Conservation (phyloP, 2,888 invertebrate species). For the Lordiphosa fenestrarum region DNA sequence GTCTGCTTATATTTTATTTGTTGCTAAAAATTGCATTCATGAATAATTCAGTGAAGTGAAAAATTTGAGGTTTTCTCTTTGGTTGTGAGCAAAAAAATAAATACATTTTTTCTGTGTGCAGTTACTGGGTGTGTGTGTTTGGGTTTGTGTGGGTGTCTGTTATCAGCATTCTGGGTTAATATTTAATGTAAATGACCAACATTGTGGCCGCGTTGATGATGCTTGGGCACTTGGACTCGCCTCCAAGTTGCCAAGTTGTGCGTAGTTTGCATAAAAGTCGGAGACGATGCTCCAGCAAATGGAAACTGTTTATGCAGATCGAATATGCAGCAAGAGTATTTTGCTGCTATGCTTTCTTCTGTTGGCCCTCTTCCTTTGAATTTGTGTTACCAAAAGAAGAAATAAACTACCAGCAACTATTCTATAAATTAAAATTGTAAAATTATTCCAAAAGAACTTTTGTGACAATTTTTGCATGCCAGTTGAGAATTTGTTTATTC, state of each 20-base stretch:
- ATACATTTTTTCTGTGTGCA: conserved; percentile 36
- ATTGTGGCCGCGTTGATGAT: conserved; percentile 53
- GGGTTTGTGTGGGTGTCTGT: conserved; percentile 36
- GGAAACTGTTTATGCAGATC: conserved; percentile 70
- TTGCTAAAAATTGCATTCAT: conserved; percentile 76
- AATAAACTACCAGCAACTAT: conserved; percentile 37
- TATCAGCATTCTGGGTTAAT: conserved; percentile 71
- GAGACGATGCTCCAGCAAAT: conserved; percentile 54
- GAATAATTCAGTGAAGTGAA: conserved; percentile 75
- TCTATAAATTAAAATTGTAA: conserved; percentile 63
- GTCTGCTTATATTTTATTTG: conserved; percentile 68
- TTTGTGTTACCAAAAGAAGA: conserved; percentile 45
- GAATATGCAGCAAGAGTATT: conserved; percentile 59
- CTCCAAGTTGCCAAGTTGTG: conserved; percentile 15
- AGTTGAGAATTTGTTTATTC: conserved; percentile 25
- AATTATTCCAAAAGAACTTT: conserved; percentile 50
- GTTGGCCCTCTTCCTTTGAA: conserved; percentile 19
- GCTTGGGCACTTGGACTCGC: conserved; percentile 20
- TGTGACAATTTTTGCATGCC: conserved; percentile 45
- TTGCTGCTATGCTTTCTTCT: conserved; percentile 31
- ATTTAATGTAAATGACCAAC: conserved; percentile 71
- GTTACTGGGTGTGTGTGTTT: conserved; percentile 3
- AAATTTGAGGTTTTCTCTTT: conserved; percentile 51
- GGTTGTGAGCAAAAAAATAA: conserved; percentile 34
- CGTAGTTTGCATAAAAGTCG: conserved; percentile 26